phyloP scores from a whole-genome alignment of 2,113 vertebrate genomes.

The Macroglossus sobrinus region DNA sequence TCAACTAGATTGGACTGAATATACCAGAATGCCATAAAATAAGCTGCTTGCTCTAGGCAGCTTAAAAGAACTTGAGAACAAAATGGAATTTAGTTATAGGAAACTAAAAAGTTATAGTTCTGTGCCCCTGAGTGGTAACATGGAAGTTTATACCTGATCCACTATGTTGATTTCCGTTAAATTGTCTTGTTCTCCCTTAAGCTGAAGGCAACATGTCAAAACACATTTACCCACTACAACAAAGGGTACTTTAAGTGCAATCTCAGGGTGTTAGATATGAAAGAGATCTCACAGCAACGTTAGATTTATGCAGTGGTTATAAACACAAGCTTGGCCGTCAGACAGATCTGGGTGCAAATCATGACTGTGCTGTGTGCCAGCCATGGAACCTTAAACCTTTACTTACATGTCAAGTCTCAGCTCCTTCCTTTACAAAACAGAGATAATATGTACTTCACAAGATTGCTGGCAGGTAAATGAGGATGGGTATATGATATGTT shows the following conservation, averaged over 20 bases:
- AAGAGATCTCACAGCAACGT: background rate
- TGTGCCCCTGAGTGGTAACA: slow-evolving; percentile 26
- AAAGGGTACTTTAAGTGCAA: background rate
- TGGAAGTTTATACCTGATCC: slow-evolving; percentile 30
- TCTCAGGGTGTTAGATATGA: background rate
- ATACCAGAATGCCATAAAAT: background rate
- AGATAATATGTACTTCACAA: background rate
- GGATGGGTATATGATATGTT: background rate
- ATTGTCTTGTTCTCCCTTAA: slow-evolving; percentile 52
- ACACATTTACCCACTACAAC: slow-evolving; percentile 24
- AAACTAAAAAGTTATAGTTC: slow-evolving; percentile 41
- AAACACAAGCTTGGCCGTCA: background rate
- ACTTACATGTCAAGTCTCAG: background rate
- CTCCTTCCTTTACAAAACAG: background rate
- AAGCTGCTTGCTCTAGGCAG: background rate
- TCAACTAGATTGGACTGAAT: background rate
- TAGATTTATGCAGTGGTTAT: background rate
- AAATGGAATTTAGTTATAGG: slow-evolving; percentile 42
- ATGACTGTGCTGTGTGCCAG: background rate
- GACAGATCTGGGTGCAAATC: background rate
- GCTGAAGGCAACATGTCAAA: slow-evolving; percentile 62
- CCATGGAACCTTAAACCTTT: background rate
- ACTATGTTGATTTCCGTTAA: slow-evolving; percentile 59
- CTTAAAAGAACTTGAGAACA: background rate
- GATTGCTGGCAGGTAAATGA: background rate